Conservation (phyloP, 1,140 invertebrate genomes). For the Coboldia fuscipes region DNA sequence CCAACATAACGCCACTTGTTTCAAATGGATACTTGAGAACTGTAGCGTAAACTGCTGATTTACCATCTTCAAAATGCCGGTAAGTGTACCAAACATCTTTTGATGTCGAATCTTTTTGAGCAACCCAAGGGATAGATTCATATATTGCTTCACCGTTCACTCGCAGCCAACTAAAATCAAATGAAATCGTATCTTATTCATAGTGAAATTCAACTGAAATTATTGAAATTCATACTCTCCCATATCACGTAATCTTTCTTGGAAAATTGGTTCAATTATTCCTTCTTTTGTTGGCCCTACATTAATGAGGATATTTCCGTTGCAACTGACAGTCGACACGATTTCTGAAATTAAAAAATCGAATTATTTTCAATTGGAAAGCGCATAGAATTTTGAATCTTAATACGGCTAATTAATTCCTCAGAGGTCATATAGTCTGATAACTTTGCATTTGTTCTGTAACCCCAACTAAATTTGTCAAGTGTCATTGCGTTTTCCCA, state of each 20-base stretch:
- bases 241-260: slow-evolving; percentile 56
- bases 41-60: not conserved
- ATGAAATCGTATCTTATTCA: not conserved
- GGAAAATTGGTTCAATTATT: slow-evolving; percentile 67
- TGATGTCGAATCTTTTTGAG: not conserved
- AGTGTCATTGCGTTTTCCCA: slow-evolving; percentile 90
- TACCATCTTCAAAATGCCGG: not conserved
- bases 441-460: slow-evolving; percentile 46
- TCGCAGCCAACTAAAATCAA: slow-evolving; percentile 8
- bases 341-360: slow-evolving; percentile 30
- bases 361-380: not conserved
- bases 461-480: slow-evolving; percentile 81
- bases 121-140: not conserved
- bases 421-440: slow-evolving; percentile 47
- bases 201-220: not conserved
- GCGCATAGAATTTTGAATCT: not conserved
- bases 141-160: slow-evolving; percentile 1
- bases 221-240: slow-evolving; percentile 18
- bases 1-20: not conserved
- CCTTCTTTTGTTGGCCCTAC: slow-evolving; percentile 82
- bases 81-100: not conserved
- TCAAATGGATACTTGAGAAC: not conserved
- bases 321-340: slow-evolving; percentile 63
- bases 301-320: slow-evolving; percentile 77
- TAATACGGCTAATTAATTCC: slow-evolving; percentile 36